Evolutionary conservation across 2,113 vertebrate genomes (phyloP), one percentile per base, ranked within the genome.

Genomic region (Erinaceus europaeus): DNA sequence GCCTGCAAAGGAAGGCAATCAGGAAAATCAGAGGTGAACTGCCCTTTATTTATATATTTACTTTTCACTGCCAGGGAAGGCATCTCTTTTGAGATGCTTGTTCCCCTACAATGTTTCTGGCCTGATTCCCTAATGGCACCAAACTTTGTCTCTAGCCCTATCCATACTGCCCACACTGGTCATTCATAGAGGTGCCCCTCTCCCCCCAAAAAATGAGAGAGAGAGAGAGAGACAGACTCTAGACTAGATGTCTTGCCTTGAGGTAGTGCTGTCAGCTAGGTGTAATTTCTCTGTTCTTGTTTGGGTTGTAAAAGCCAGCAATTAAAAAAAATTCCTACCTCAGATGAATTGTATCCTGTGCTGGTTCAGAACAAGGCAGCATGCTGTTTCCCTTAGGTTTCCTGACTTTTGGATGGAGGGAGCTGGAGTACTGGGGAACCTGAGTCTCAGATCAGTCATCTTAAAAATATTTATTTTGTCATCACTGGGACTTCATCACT

Each of bases 231-330:
- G n/a, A n/a, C n/a, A n/a, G n/a, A n/a, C 23, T 25, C 53, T 14
- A 53, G 14, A 23, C 78, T 83, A 71, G 29, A 57, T 74, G 9
- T 61, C 38, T 93, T 57, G 62, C 71, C 48, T 88, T 85, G 34
- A 64, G 91, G 85, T 62, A 5, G 23, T 0, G 11, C 27, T 40
- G 11, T 53, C 72, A 81, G 42, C 25, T 3, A 42, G 57, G 34
- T 77, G 8, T 44, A 17, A 59, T 89, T 36, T 29, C 9, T 61
- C 68, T 76, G 71, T 55, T 48, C 11, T n/a, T 69, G 3, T 83
- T 75, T 95, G 81, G 44, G 69, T 94, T 89, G 27, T 36, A 3
- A 82, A 36, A 61, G 62, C 83, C 73, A 65, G 40, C 92, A 9
- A 9, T 89, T 67, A 79, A 69, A 57, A n/a, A 71, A 93, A 78